Conservation (phyloP, 2,113 vertebrate genomes). For the Sinocyclocheilus rhinocerous region DNA sequence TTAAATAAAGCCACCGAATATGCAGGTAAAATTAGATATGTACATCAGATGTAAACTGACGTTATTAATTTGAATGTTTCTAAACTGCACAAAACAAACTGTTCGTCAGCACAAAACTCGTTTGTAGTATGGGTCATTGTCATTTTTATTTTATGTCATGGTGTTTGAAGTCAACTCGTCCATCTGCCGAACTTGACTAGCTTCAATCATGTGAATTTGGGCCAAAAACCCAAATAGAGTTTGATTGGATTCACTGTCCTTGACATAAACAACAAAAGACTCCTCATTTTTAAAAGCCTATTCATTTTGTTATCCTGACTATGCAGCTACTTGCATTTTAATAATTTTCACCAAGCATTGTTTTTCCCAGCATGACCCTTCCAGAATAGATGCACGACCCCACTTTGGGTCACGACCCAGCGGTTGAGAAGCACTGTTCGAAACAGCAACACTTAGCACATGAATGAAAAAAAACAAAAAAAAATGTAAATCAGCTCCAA, state of each 20-base stretch:
- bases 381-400: background rate
- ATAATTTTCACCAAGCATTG: background rate
- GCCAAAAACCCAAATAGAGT: background rate
- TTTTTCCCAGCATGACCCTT: background rate
- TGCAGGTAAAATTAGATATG: background rate
- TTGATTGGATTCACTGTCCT: background rate
- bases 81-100: background rate
- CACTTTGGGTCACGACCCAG: background rate
- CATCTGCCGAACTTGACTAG: background rate
- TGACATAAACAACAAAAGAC: background rate
- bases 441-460: constrained; percentile 13
- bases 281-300: constrained; percentile 2
- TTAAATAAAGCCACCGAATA: too few relatives aligned
- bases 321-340: background rate
- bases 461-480: background rate
- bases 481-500: background rate
- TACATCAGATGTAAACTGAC: background rate
- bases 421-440: background rate
- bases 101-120: background rate
- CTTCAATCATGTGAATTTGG: background rate
- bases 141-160: background rate
- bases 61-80: background rate
- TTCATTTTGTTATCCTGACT: background rate
- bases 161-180: background rate
- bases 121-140: background rate